These are phyloP conservation scores for Hypsibius dujardini DNA, from an alignment of 1,140 invertebrate species.

Conservation along the genomic window DNA sequence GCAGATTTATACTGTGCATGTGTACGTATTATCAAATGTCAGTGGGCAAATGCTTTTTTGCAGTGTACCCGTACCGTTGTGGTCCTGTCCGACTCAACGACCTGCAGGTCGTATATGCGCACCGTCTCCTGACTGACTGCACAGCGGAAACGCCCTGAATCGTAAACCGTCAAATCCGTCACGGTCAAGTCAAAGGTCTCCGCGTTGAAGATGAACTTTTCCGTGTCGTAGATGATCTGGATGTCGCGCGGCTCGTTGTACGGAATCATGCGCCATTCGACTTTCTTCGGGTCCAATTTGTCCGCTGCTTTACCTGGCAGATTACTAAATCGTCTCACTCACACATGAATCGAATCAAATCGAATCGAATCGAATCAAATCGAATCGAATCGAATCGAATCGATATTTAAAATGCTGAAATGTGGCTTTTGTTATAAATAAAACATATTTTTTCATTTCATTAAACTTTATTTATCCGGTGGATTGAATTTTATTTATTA, in stretches of 20 bases:
- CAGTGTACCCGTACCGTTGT: background rate
- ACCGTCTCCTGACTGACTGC: background rate
- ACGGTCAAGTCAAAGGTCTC: background rate
- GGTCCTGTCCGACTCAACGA: background rate
- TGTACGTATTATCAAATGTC: background rate
- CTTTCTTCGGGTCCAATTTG: too few relatives aligned
- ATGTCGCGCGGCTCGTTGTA: slow-evolving; percentile 7
- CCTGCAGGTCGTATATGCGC: slow-evolving; percentile 5
- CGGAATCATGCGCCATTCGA: slow-evolving; percentile 1
- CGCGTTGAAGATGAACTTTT: background rate
- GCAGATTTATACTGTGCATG: background rate
- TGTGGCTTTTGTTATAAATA: too few relatives aligned
- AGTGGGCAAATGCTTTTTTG: background rate
- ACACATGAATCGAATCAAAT: too few relatives aligned
- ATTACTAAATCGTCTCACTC: too few relatives aligned
- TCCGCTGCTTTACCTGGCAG: too few relatives aligned
- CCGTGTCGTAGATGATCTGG: slow-evolving; percentile 8
- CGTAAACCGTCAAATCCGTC: background rate
- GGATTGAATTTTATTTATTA: too few relatives aligned
- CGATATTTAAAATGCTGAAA: too few relatives aligned
- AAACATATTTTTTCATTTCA: too few relatives aligned
- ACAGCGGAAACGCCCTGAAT: background rate
- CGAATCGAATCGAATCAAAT: too few relatives aligned
- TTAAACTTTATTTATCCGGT: too few relatives aligned
- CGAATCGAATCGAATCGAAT: too few relatives aligned